Evolutionary conservation across 1,140 invertebrate species (phyloP).

Genomic region (Bombus confusus): DNA sequence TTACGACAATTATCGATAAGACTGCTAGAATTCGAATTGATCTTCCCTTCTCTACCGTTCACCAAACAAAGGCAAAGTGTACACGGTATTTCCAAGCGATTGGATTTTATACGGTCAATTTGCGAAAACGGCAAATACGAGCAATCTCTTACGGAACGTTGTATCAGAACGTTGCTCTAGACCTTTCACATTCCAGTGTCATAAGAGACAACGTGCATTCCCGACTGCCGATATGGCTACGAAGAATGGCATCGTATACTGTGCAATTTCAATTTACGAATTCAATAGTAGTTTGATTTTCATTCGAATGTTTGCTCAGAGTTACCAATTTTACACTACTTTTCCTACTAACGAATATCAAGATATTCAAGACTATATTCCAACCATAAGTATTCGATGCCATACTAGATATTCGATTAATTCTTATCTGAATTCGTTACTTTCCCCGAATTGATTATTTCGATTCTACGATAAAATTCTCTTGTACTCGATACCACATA

Average conservation of each 20-base stretch:
- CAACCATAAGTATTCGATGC: too few relatives aligned
- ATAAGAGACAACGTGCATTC: constrained; percentile 50
- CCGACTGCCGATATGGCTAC: constrained; percentile 18
- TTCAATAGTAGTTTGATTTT: neutral
- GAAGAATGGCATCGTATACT: too few relatives aligned
- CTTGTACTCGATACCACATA: rapidly evolving
- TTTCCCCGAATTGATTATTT: too few relatives aligned
- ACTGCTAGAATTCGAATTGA: constrained; percentile 7
- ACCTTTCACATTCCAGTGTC: constrained; percentile 69
- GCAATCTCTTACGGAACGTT: constrained; percentile 9
- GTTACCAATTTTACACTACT: too few relatives aligned
- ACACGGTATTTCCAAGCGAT: constrained; percentile 1
- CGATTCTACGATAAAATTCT: too few relatives aligned
- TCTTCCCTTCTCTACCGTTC: neutral
- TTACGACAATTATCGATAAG: constrained; percentile 17
- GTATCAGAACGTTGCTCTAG: constrained; percentile 46
- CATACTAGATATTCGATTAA: too few relatives aligned
- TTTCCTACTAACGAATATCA: too few relatives aligned
- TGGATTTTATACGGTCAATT: constrained; percentile 51
- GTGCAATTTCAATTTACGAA: constrained; percentile 14
- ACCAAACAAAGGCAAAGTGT: neutral
- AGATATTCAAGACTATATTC: too few relatives aligned
- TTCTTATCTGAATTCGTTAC: too few relatives aligned
- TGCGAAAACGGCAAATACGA: constrained; percentile 30
- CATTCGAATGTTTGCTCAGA: too few relatives aligned